phyloP scores from a whole-genome alignment of 2,797 vertebrate species.

The Crypturellus tataupa region DNA sequence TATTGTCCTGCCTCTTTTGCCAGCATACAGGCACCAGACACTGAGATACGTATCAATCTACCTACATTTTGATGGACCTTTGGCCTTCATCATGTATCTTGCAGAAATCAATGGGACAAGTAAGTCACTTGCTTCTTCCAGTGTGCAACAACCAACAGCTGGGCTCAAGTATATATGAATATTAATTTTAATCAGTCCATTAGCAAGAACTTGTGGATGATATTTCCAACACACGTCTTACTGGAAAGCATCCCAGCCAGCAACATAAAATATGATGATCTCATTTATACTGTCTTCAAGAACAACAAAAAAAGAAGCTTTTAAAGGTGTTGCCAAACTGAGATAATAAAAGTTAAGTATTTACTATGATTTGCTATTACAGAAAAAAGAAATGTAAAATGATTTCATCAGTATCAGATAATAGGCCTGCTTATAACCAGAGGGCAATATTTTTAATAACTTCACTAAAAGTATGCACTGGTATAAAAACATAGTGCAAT shows the following conservation, averaged over 20 bases:
- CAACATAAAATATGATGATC: constrained; percentile 5
- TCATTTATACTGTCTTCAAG: background rate
- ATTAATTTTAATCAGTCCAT: background rate
- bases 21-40: background rate
- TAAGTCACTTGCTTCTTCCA: background rate
- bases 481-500: constrained; percentile 61
- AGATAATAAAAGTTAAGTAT: constrained; percentile 43
- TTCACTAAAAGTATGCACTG: constrained; percentile 54
- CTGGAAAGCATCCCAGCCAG: background rate
- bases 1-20: background rate
- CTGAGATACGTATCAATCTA: background rate
- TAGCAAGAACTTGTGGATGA: constrained; percentile 7
- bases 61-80: background rate
- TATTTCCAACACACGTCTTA: background rate
- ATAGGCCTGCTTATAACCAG: constrained; percentile 62
- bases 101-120: background rate
- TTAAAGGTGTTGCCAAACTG: constrained; percentile 24
- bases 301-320: background rate
- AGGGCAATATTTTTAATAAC: constrained; percentile 75
- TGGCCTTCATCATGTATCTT: background rate
- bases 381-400: constrained; percentile 37
- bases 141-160: background rate
- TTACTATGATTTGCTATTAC: constrained; percentile 16
- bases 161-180: background rate
- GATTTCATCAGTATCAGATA: constrained; percentile 50